Evolutionary conservation across 2,888 invertebrate genomes (phyloP).

Genomic region (Volucella inflata): DNA sequence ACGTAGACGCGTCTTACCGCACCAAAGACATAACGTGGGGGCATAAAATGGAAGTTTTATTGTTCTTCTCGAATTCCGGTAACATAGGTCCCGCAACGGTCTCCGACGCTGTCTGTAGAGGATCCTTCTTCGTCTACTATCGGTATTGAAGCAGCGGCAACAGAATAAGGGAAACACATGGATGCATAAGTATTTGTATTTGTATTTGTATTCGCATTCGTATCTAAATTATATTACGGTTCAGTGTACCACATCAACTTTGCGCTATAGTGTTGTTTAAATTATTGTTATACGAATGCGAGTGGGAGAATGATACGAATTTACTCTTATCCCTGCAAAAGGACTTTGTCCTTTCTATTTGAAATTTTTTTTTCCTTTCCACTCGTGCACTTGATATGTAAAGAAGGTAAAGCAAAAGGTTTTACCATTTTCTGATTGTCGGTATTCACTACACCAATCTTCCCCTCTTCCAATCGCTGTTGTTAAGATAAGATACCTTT

Average conservation of each 20-base stretch:
- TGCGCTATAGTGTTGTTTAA: constrained; percentile 71
- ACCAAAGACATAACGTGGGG: constrained; percentile 70
- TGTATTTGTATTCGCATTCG: no score
- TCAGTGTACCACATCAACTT: constrained; percentile 71
- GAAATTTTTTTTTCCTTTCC: constrained; percentile 10
- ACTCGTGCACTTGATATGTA: constrained; percentile 42
- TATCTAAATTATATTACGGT: constrained; percentile 72
- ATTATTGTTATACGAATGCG: constrained; percentile 61
- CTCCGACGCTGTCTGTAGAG: constrained; percentile 7
- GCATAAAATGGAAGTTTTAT: constrained; percentile 74
- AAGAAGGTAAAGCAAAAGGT: constrained; percentile 37
- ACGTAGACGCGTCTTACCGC: constrained; percentile 49
- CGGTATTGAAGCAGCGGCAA: no score
- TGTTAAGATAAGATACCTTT: not conserved
- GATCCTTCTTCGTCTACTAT: not conserved
- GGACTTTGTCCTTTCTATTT: constrained; percentile 21
- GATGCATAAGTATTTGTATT: no score
- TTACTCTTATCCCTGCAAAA: constrained; percentile 46
- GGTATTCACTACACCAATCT: constrained; percentile 42
- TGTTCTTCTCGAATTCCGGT: constrained; percentile 68
- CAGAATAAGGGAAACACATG: no score
- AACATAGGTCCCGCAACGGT: not conserved
- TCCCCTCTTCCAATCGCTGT: not conserved
- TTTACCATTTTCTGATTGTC: constrained; percentile 59
- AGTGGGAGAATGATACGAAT: constrained; percentile 65